Percentiles rank a stretch among this genome's conserved stretches.
phyloP scores from a whole-genome alignment of 2,797 vertebrate species.

The Spondyliosoma cantharus region DNA sequence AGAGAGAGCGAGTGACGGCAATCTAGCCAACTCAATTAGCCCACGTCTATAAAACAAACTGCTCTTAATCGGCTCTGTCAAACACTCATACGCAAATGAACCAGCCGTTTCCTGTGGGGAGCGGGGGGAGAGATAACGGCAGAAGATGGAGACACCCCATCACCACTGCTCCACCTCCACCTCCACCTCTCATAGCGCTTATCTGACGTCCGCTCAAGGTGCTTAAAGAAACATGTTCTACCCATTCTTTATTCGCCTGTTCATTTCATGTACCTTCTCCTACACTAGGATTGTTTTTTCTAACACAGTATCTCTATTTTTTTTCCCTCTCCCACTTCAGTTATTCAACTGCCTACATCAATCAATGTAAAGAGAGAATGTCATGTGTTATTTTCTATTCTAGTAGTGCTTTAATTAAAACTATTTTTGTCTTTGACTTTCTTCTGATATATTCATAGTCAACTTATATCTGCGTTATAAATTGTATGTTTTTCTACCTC shows the following conservation, averaged over 20 bases:
- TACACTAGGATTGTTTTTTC: slow-evolving; percentile 21
- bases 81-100: slow-evolving; percentile 66
- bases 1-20: slow-evolving; percentile 63
- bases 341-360: slow-evolving; percentile 1
- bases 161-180: slow-evolving; percentile 39
- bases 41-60: slow-evolving; percentile 81
- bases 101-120: slow-evolving; percentile 57
- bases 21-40: slow-evolving; percentile 84
- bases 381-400: slow-evolving; percentile 8
- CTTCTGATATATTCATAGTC: too few relatives aligned
- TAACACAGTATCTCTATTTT: slow-evolving; percentile 15
- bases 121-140: not conserved
- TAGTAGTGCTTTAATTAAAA: slow-evolving; percentile 8
- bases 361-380: slow-evolving; percentile 26
- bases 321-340: slow-evolving; percentile 20
- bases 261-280: slow-evolving; percentile 23
- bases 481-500: not conserved
- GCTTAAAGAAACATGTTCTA: slow-evolving; percentile 32
- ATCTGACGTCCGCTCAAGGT: slow-evolving; percentile 53
- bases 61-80: slow-evolving; percentile 79
- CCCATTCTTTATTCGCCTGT: not conserved
- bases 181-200: slow-evolving; percentile 47
- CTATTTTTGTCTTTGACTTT: not conserved
- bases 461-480: not conserved
- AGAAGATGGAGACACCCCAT: slow-evolving; percentile 52